Base-by-base conservation (phyloP, 2,888 invertebrate genomes). In the Chorisops tibialis region DNA sequence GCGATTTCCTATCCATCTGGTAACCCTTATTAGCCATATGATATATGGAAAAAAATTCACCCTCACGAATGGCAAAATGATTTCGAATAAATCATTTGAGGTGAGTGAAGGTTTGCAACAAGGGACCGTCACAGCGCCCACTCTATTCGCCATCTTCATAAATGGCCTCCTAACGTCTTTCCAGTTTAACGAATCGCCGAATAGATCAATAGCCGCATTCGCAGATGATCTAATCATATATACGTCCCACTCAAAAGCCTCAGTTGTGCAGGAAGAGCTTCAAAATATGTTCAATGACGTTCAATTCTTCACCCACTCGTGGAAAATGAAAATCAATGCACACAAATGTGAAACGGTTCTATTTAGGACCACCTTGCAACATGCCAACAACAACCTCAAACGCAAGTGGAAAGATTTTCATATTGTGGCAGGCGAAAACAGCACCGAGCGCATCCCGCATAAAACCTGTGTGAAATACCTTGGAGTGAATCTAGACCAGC, bases 21-120 rank as follows among this genome's bases (percentile, higher is more conserved):
- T 67, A 12, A 68, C 66, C 63, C 59, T 67, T 4, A 66, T 68
- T 9, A 16, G 45, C 4, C 14, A 37, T 12, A 35, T 47, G 47
- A 5, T 59, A 2, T 19, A 48, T 12, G 58, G 19, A 7, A 48
- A 59, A 59, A 37, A 6, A 11, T 24, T 30, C 30, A 11, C n/a
- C n/a, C n/a, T n/a, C n/a, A n/a, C n/a, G n/a, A n/a, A n/a, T n/a
- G n/a, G n/a, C n/a, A n/a, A n/a, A n/a, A n/a, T n/a, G n/a, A 14
- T 5, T 2, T 18, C n/a, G 2, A 4, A 35, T 18, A 12, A 4
- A 24, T 4, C 24, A 2, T 48, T 38, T 35, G 11, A 35, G 12
- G 38, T 59, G 6, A 45, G 4, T 11, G n/a, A 59, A 18, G 59
- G 59, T 3, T 22, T 59, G 7, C 47, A 48, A 21, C 59, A 59